Conservation (phyloP, 2,888 invertebrate species). For the Drosophila niveifrons region DNA sequence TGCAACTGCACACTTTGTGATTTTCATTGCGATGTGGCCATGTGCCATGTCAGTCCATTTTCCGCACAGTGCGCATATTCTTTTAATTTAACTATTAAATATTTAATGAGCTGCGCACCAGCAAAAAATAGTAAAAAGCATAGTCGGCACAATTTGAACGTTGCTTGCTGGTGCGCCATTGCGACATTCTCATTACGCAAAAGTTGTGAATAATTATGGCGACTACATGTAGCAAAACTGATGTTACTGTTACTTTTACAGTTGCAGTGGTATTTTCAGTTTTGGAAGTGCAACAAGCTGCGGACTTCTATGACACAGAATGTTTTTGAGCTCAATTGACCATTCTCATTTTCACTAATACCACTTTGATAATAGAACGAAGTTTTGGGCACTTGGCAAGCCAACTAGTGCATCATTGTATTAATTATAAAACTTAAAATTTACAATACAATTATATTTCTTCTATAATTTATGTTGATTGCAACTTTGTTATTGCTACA, state of each 20-base stretch:
- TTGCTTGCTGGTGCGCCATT: slow-evolving; percentile 44
- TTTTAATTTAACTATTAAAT: slow-evolving; percentile 79
- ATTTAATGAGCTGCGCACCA: slow-evolving; percentile 73
- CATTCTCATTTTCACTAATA: too few species aligned
- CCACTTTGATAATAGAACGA: too few species aligned
- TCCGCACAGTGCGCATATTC: slow-evolving; percentile 72
- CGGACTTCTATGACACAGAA: slow-evolving; percentile 3
- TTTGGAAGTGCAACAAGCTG: slow-evolving; percentile 2
- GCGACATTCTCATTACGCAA: slow-evolving; percentile 72
- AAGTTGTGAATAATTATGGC: slow-evolving; percentile 69
- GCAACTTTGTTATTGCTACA: too few species aligned
- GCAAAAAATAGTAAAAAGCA: slow-evolving; percentile 25
- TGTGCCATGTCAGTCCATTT: slow-evolving; percentile 45
- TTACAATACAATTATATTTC: too few species aligned
- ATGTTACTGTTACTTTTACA: slow-evolving; percentile 9
- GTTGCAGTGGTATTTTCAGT: slow-evolving; percentile 10
- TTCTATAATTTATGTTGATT: too few species aligned
- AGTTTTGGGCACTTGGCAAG: too few species aligned
- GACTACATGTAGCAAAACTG: slow-evolving; percentile 9
- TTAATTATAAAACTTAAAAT: too few species aligned
- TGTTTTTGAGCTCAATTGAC: not conserved
- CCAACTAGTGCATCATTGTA: too few species aligned
- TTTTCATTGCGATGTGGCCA: slow-evolving; percentile 28
- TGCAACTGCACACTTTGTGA: slow-evolving; percentile 62
- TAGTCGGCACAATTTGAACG: slow-evolving; percentile 50